These are phyloP conservation scores for Noctua fimbriata DNA, from an alignment of 2,888 invertebrate species.

Conservation along the genomic window DNA sequence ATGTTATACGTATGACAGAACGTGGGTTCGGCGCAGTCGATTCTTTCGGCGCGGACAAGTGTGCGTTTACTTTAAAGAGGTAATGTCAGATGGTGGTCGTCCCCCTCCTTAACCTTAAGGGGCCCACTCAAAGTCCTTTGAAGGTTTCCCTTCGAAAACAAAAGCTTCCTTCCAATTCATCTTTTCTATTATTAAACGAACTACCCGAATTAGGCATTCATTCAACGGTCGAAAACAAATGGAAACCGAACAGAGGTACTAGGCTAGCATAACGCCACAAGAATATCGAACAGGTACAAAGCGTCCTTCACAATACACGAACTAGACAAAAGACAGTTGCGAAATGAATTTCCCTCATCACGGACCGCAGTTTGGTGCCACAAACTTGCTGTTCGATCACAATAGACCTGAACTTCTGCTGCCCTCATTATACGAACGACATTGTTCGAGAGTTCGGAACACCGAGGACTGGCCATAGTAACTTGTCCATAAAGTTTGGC, in stretches of 20 bases:
- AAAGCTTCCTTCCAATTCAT: background rate
- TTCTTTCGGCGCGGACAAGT: too few species aligned
- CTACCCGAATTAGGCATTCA: background rate
- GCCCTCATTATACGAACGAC: conserved; percentile 56
- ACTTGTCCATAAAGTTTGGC: conserved; percentile 42
- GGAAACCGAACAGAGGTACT: conserved; percentile 26
- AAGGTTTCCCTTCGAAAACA: conserved; percentile 17
- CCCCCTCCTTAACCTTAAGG: background rate
- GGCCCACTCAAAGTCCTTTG: background rate
- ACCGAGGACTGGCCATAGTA: conserved; percentile 43
- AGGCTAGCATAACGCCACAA: conserved; percentile 41
- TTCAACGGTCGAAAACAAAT: conserved; percentile 15
- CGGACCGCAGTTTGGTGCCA: conserved; percentile 49
- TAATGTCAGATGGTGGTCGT: too few species aligned
- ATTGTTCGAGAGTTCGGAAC: conserved; percentile 53
- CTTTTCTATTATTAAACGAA: conserved; percentile 6
- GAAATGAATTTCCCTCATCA: conserved; percentile 57
- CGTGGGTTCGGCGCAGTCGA: too few species aligned
- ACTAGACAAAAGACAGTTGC: conserved; percentile 60
- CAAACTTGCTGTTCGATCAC: conserved; percentile 55
- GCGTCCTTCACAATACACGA: conserved; percentile 51
- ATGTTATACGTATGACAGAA: too few species aligned
- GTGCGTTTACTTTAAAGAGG: too few species aligned
- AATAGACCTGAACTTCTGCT: conserved; percentile 58
- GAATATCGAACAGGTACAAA: conserved; percentile 53